Evolutionary conservation across 1,140 invertebrate species (phyloP), one percentile per base, ranked within the genome.

Genomic region (Caerostris darwini): DNA sequence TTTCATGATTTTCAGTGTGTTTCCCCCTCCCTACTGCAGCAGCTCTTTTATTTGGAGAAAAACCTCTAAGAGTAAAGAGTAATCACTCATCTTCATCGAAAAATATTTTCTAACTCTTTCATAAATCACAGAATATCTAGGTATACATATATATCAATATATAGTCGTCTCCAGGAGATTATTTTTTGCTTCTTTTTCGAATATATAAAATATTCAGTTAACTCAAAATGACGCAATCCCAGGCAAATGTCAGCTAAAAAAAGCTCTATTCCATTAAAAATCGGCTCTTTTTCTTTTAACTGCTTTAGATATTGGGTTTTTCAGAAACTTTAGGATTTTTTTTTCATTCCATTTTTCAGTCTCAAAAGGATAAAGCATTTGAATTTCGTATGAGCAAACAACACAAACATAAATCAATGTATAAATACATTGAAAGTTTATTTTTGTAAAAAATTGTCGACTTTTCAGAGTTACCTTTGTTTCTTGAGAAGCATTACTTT

Each of bases 171-270:
- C 19, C 19, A 56, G n/a, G 56, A 77, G 57, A 61, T 53, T 81
- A 59, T 77, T 91, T 82, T 64, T 5, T 12, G 17, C 61, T 56
- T 56, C 3, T 59, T 58, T 19, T 14, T 19, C 19, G 7, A 77
- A 77, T 77, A 77, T 77, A 91, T 91, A 58, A 91, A 91, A 91
- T 81, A 91, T 91, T 91, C 89, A 91, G 89, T 91, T 90, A 91
- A 56, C 71, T 82, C 17, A 82, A 91, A 59, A 81, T 57, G 69
- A 91, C n/a, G 71, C 57, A 91, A 91, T 81, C 71, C 71, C 59
- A 58, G 69, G 56, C 14, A 17, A 53, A 53, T n/a, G n/a, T 19
- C 14, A n/a, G 19, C 54, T 91, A 34, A 14, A 59, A 91, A 59
- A 81, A 89, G 14, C 7, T 91, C 54, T 91, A 58, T 91, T 91